Percentiles rank a stretch among this genome's conserved stretches.
Conservation (phyloP, 1,140 invertebrate species). For the Bursaphelenchus mucronatus region DNA sequence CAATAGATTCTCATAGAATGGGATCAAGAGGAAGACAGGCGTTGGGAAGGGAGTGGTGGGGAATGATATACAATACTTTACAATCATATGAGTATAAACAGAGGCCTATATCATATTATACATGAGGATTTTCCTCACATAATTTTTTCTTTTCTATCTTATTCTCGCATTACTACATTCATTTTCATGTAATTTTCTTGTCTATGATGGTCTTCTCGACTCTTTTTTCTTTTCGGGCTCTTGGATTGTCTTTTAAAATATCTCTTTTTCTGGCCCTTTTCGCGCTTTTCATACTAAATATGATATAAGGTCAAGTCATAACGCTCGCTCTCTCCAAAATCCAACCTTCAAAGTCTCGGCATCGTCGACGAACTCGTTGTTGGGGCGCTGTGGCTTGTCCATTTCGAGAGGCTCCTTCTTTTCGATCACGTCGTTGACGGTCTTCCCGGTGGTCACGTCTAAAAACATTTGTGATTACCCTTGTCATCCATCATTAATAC, state of each 20-base stretch:
- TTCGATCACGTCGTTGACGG: slow-evolving; percentile 14
- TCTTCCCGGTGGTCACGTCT: slow-evolving; percentile 11
- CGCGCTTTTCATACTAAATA: background rate
- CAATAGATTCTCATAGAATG: slow-evolving; percentile 31
- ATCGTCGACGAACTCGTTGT: slow-evolving; percentile 3
- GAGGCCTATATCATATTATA: background rate
- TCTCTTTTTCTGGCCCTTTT: slow-evolving; percentile 13
- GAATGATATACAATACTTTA: background rate
- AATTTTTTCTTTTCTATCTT: background rate
- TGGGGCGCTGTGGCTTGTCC: background rate
- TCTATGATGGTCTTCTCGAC: slow-evolving; percentile 60
- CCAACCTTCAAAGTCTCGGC: slow-evolving; percentile 20
- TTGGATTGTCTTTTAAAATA: slow-evolving; percentile 9
- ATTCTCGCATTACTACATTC: background rate
- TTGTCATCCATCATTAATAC: no score
- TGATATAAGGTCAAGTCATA: background rate
- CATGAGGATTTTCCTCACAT: background rate
- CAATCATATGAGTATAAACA: background rate
- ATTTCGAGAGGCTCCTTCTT: background rate
- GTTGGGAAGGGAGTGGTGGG: slow-evolving; percentile 2
- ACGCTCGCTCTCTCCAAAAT: background rate
- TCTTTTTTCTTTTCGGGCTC: slow-evolving; percentile 14
- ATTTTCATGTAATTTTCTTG: slow-evolving; percentile 47
- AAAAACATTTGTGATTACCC: background rate
- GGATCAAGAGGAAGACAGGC: background rate